Evolutionary conservation across 2,888 invertebrate genomes (phyloP).

Genomic region (Oithona nana): DNA sequence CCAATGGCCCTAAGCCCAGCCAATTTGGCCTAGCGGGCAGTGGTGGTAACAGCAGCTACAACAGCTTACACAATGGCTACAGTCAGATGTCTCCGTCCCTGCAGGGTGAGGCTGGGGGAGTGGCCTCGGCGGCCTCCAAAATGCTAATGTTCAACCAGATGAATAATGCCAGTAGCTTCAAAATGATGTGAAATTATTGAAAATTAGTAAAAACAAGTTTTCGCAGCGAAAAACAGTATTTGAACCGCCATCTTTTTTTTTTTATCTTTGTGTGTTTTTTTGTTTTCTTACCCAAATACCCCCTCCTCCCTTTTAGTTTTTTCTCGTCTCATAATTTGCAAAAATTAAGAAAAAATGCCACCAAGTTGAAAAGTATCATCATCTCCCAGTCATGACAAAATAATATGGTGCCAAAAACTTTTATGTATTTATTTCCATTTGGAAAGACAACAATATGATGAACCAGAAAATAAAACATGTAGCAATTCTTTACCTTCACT

Average conservation of each 20-base stretch:
- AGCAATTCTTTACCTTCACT: too few relatives aligned
- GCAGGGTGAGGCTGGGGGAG: neutral
- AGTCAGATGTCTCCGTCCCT: neutral
- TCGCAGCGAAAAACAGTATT: too few relatives aligned
- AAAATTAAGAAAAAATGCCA: too few relatives aligned
- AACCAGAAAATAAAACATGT: neutral
- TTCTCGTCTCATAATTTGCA: too few relatives aligned
- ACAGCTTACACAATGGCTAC: constrained; percentile 1
- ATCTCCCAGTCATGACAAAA: neutral
- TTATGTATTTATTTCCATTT: neutral
- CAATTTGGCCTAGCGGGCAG: neutral
- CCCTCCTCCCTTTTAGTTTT: too few relatives aligned
- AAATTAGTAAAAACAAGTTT: too few relatives aligned
- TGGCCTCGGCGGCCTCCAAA: neutral
- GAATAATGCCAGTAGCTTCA: neutral
- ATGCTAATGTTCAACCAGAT: neutral
- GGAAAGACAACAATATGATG: too few relatives aligned
- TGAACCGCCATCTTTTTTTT: too few relatives aligned
- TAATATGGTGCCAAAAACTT: neutral
- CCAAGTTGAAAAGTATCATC: neutral
- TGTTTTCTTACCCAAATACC: too few relatives aligned
- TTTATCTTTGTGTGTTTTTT: too few relatives aligned
- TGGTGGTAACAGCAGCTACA: neutral
- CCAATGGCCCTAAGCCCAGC: constrained; percentile 37
- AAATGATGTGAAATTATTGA: constrained; percentile 2